Evolutionary conservation across 2,113 vertebrate species (phyloP).

Genomic region (Orientallactaga bullata): DNA sequence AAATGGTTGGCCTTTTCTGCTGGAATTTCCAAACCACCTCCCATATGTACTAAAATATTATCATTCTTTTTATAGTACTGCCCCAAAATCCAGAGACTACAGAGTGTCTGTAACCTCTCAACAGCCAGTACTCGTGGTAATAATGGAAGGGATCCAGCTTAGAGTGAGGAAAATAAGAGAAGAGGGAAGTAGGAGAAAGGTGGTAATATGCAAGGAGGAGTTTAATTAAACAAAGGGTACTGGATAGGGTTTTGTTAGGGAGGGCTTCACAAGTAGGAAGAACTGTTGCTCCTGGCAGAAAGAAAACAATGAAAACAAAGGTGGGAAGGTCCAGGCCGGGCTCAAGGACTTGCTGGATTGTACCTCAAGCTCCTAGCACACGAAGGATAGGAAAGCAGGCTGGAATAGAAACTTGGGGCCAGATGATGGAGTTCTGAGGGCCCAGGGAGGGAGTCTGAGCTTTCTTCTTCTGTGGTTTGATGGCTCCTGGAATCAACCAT

Average conservation of each 20-base stretch:
- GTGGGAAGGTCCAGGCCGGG: not conserved
- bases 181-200: not conserved
- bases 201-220: not conserved
- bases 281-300: not conserved
- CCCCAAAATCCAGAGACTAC: constrained; percentile 22
- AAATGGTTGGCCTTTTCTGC: not conserved
- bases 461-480: constrained; percentile 68
- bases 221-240: not conserved
- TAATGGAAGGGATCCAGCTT: not conserved
- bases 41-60: not conserved
- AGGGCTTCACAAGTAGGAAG: not conserved
- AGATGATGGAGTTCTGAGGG: constrained; percentile 31
- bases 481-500: constrained; percentile 63
- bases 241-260: constrained; percentile 36
- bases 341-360: not conserved
- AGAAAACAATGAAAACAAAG: not conserved
- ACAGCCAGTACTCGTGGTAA: not conserved
- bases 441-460: not conserved
- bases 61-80: constrained; percentile 15
- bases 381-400: not conserved
- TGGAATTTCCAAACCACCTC: not conserved
- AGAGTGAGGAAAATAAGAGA: not conserved
- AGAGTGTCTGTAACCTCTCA: constrained; percentile 32
- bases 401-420: not conserved
- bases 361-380: not conserved